Evolutionary conservation across 2,797 vertebrate genomes (phyloP), one percentile per base, ranked within the genome.

Genomic region (Meda fulgida): DNA sequence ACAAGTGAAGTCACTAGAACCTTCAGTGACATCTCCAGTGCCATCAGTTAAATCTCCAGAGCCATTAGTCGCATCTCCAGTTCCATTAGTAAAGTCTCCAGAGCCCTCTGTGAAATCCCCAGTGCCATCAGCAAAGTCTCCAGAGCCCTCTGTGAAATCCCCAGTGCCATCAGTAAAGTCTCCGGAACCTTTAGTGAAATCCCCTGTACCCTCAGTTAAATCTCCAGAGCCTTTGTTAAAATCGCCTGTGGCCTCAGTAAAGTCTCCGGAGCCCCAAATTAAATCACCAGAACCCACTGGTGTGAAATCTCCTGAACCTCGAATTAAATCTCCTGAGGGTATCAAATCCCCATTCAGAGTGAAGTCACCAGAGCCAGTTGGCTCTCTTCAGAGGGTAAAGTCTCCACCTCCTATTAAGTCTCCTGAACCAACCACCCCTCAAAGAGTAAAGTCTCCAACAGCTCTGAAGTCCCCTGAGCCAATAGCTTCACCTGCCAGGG

Each of bases 391-490:
- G 60, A 88, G 86, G n/a, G 92, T 96, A 34, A 97, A 89, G 88
- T 93, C 88, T 95, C 95, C 97, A 73, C 94, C 96, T 6, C 93
- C 85, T 46, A 87, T 97, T 43, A 96, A 96, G 31, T 97, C 97
- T 46, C 96, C 97, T 83, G 95, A 98, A 87, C 97, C 97, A 63
- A 86, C 95, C 85, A 93, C 92, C 6, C 93, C 95, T 38, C 82
- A 84, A 34, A 86, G 84, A 16, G 92, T 96, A 21, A 97, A 88
- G 88, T 93, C 88, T 94, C 95, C 97, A 78, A 94, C 96, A 5
- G 93, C 84, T 46, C 87, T 97, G 46, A 96, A 96, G 23, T 97
- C 97, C 31, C 95, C 97, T 81, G 95, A 97, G 86, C 96, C 97
- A 53, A 63, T 92, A 29, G 85, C 95, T 84, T 93, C 93, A 8